phyloP scores from a whole-genome alignment of 2,797 vertebrate genomes.

The Toxotes lorentzi region DNA sequence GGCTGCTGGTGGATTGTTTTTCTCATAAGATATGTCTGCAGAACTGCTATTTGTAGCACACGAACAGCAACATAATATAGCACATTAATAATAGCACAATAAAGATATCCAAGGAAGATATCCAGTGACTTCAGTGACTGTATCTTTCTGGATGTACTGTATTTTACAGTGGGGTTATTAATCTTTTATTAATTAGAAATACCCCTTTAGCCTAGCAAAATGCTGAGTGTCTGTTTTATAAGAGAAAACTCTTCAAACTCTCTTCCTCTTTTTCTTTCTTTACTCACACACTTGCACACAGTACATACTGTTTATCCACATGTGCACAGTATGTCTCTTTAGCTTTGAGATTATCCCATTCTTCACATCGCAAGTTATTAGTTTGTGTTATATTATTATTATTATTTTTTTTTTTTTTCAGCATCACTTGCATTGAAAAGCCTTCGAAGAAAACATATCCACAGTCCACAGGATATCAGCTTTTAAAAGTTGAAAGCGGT shows the following conservation, averaged over 20 bases:
- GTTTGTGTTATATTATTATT: neutral
- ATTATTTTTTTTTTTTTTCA: too few relatives aligned
- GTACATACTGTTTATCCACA: neutral
- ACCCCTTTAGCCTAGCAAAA: neutral
- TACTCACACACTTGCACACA: neutral
- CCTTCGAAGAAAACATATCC: neutral
- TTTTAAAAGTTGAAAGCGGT: neutral
- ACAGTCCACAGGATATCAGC: neutral
- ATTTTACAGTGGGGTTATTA: neutral
- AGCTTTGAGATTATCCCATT: neutral
- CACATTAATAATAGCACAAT: neutral
- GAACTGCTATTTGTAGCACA: neutral
- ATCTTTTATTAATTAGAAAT: neutral
- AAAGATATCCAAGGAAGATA: neutral
- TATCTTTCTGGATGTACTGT: neutral
- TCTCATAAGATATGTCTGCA: neutral
- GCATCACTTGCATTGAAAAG: neutral
- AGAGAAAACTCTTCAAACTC: neutral
- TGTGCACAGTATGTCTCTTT: neutral
- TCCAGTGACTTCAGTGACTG: neutral
- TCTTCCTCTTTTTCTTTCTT: conserved; percentile 20
- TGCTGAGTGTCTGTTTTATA: neutral
- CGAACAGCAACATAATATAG: neutral
- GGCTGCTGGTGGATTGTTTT: conserved; percentile 3
- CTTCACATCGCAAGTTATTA: neutral